A percentile compares a stretch with the other conserved stretches of the same genome.
Conservation (phyloP, 1,140 invertebrate genomes). For the Riptortus pedestris region DNA sequence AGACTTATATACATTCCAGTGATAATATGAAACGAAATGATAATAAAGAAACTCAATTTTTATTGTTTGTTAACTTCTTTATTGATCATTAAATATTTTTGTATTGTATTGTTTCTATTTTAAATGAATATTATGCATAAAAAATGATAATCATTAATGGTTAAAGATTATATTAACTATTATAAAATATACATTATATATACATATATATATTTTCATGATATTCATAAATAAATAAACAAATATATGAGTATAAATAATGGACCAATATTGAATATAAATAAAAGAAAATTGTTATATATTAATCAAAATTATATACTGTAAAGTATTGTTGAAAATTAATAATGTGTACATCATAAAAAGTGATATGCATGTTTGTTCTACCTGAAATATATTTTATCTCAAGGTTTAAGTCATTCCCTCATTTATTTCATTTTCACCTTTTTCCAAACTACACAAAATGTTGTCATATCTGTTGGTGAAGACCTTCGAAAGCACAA, state of each 20-base stretch:
- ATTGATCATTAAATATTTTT: background rate
- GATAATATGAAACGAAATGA: background rate
- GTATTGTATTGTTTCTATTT: background rate
- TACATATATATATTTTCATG: background rate
- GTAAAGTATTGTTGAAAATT: background rate
- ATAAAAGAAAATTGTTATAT: background rate
- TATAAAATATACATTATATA: background rate
- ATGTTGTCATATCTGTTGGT: no score
- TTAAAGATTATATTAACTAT: background rate
- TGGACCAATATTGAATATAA: background rate
- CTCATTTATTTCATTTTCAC: background rate
- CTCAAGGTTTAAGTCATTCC: background rate
- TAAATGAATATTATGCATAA: background rate
- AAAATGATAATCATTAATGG: background rate
- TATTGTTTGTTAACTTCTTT: background rate
- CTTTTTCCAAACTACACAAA: no score
- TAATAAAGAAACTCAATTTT: background rate
- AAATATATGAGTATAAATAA: background rate
- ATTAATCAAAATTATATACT: background rate
- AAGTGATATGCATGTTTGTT: background rate
- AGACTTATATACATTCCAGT: background rate
- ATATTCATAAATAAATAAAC: background rate
- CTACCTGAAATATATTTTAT: background rate
- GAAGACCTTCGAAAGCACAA: no score
- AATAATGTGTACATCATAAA: background rate